Evolutionary conservation across 2,113 vertebrate species (phyloP).

Genomic region (Sceloporus undulatus): DNA sequence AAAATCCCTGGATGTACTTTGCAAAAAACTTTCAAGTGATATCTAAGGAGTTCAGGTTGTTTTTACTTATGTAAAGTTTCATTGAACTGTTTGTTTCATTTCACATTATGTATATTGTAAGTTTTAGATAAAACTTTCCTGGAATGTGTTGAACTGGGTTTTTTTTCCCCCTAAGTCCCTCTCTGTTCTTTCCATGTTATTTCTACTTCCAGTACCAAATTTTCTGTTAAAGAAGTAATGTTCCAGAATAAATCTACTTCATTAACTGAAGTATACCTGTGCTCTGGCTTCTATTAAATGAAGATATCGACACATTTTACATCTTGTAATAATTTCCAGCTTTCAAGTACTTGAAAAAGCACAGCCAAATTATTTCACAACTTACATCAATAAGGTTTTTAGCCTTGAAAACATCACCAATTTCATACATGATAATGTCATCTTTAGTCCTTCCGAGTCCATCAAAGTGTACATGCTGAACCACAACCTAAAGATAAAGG

Average conservation of each 20-base stretch:
- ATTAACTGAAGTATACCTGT: no score
- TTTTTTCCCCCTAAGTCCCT: no score
- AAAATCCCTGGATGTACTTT: no score
- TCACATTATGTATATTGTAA: no score
- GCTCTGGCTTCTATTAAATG: neutral
- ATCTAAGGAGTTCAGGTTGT: no score
- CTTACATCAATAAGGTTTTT: constrained; percentile 95
- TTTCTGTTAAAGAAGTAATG: no score
- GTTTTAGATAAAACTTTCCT: no score
- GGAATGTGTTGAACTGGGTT: no score
- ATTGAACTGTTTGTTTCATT: neutral
- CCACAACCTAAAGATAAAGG: constrained; percentile 84
- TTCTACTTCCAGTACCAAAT: no score
- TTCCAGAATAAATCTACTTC: no score
- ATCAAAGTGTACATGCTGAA: constrained; percentile 93
- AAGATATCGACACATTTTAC: neutral
- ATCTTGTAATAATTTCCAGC: neutral
- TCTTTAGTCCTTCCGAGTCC: constrained; percentile 95
- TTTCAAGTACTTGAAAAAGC: neutral
- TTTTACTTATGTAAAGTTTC: neutral
- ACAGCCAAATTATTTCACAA: constrained; percentile 2
- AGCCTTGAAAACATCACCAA: constrained; percentile 91
- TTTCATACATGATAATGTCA: constrained; percentile 93
- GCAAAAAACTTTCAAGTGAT: no score
- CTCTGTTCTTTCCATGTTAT: no score